Evolutionary conservation across 2,888 invertebrate genomes (phyloP), one percentile per base, ranked within the genome.

Genomic region (Drosophila atroscutellata): DNA sequence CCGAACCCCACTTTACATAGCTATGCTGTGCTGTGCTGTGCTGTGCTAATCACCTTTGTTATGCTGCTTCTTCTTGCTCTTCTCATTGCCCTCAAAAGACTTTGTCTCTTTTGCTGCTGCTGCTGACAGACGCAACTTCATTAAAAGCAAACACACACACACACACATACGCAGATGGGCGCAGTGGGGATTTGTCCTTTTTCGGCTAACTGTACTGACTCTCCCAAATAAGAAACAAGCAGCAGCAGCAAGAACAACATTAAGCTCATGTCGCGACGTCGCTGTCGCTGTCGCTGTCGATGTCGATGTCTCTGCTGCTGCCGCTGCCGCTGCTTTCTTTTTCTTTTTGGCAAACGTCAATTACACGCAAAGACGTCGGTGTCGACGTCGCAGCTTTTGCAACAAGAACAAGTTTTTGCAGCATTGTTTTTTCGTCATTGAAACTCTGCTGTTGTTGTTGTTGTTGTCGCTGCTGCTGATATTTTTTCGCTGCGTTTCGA

Each of bases 321-420:
- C 13, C 34, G 50, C 58, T 13, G 60, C 13, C 34, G 50, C 58
- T 50, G 74, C 59, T 60, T 65, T 59, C 55, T 67, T 67, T 60
- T 50, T 37, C 64, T 69, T 77, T 77, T 77, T 74, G 70, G 73
- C 77, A 77, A 80, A 79, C 54, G 80, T 79, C 80, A 82, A 82
- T 80, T 80, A 76, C 83, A 80, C 70, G 76, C 76, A 59, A 58
- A 55, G 36, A 36, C 64, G 55, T 24, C 58, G 47, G 20, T 34
- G 56, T 56, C 32, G 28, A 15, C 63, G 55, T 26, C 58, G 54
- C 39, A 28, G 52, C 58, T 71, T 66, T 61, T 30, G 55, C 73
- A 73, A 34, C 45, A 63, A 68, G 75, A 77, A 77, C 65, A 66
- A 75, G 76, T 77, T 65, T 70, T 47, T 26, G 50, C 26, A n/a